Evolutionary conservation across 2,888 invertebrate genomes (phyloP).

Genomic region (Diploptera punctata): DNA sequence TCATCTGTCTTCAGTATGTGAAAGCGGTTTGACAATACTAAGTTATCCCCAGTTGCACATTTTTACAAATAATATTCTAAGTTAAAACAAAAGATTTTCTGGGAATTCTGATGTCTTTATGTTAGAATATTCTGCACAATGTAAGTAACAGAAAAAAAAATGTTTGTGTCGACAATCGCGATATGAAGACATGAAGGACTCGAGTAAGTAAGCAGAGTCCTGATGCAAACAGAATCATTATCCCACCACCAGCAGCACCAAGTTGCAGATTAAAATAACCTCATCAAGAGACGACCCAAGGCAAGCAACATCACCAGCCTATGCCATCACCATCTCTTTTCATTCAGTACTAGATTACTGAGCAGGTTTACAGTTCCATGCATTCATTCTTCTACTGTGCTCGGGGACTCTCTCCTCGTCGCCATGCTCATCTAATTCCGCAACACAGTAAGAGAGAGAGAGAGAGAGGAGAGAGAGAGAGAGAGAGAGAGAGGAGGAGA

Average conservation of each 20-base stretch:
- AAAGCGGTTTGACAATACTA: too few relatives aligned
- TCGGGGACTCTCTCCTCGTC: conserved; percentile 13
- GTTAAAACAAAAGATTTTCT: too few relatives aligned
- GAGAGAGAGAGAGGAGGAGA: conserved; percentile 27
- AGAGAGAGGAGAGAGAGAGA: background rate
- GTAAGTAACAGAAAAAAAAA: background rate
- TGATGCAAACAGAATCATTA: conserved; percentile 8
- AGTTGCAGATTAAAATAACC: conserved; percentile 33
- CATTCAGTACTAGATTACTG: conserved; percentile 35
- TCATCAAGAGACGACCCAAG: conserved; percentile 34
- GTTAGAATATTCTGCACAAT: background rate
- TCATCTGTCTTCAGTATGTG: too few relatives aligned
- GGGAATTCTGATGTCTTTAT: too few relatives aligned
- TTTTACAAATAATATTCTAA: too few relatives aligned
- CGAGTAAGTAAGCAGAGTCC: background rate
- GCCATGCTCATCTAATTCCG: conserved; percentile 39
- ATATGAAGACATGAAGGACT: background rate
- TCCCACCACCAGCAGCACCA: conserved; percentile 3
- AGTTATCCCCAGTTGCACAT: too few relatives aligned
- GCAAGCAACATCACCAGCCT: conserved; percentile 22
- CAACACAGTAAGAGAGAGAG: conserved; percentile 24
- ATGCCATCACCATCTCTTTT: conserved; percentile 26
- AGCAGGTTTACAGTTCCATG: conserved; percentile 29
- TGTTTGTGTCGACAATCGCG: background rate
- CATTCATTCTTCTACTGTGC: conserved; percentile 26